Conservation (phyloP, 2,888 invertebrate species). For the Stegana nigrithorax region DNA sequence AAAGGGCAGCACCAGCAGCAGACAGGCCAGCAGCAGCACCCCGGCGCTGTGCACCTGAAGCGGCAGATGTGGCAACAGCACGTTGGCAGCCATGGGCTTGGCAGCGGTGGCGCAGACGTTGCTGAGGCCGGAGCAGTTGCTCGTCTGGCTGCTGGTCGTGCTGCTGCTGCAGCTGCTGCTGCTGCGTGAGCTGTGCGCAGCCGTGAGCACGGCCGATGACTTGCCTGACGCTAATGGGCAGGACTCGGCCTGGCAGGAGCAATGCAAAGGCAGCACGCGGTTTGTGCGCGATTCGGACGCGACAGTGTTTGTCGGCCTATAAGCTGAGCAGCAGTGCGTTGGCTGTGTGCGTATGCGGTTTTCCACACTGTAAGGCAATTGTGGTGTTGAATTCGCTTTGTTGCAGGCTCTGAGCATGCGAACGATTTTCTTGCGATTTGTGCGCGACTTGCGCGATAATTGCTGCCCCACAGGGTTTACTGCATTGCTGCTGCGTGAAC, state of each 20-base stretch:
- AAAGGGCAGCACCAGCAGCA: conserved; percentile 90
- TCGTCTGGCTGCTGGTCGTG: conserved; percentile 68
- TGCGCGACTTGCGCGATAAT: conserved; percentile 52
- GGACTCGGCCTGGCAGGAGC: not conserved
- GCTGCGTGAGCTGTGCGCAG: conserved; percentile 53
- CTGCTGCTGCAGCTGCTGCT: conserved; percentile 67
- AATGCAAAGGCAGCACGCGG: too few species aligned
- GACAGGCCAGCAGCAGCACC: conserved; percentile 73
- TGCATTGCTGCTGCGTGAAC: conserved; percentile 33
- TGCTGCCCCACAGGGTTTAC: too few species aligned
- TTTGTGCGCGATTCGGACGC: not conserved
- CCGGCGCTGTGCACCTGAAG: conserved; percentile 48
- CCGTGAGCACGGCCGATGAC: too few species aligned
- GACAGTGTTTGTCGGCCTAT: not conserved
- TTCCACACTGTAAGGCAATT: not conserved
- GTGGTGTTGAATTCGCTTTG: not conserved
- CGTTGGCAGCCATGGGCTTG: too few species aligned
- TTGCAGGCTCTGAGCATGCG: too few species aligned
- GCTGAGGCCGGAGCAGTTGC: conserved; percentile 59
- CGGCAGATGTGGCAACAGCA: conserved; percentile 37
- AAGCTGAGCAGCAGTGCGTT: too few species aligned
- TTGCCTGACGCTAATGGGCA: not conserved
- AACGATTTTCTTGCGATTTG: conserved; percentile 46
- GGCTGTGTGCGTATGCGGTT: not conserved
- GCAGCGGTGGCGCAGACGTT: conserved; percentile 36